Percentiles rank a stretch among this genome's conserved stretches.
phyloP scores from a whole-genome alignment of 2,888 invertebrate species.

The Sarcophaga caerulescens region DNA sequence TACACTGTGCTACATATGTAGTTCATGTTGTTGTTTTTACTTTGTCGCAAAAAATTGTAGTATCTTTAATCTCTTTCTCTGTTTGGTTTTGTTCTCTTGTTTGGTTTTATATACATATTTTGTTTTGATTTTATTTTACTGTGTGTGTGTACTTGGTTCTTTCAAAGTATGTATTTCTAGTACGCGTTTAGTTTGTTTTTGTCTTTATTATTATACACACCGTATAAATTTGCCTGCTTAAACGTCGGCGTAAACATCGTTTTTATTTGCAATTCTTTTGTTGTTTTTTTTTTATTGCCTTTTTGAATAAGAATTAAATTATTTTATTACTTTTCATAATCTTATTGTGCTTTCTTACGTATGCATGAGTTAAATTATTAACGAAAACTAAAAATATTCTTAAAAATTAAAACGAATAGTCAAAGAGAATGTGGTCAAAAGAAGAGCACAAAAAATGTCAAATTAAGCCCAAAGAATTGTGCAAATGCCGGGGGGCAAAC shows the following conservation, averaged over 20 bases:
- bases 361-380: not conserved
- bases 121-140: not conserved
- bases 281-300: not conserved
- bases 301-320: constrained; percentile 26
- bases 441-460: not conserved
- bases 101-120: not conserved
- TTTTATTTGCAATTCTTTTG: not conserved
- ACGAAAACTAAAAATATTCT: not conserved
- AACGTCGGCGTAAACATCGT: not conserved
- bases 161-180: not conserved
- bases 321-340: constrained; percentile 23
- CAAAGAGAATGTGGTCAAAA: not conserved
- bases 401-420: not conserved
- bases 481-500: no score
- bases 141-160: not conserved
- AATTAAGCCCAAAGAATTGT: no score
- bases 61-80: constrained; percentile 5
- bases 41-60: not conserved
- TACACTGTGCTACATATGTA: no score
- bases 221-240: not conserved
- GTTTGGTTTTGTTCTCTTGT: not conserved
- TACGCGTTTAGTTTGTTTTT: constrained; percentile 35
- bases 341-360: not conserved
- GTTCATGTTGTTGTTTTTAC: not conserved
- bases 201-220: constrained; percentile 8